These are phyloP conservation scores for Scaptodrosophila lebanonensis DNA, from an alignment of 1,140 invertebrate genomes.

Conservation along the genomic window DNA sequence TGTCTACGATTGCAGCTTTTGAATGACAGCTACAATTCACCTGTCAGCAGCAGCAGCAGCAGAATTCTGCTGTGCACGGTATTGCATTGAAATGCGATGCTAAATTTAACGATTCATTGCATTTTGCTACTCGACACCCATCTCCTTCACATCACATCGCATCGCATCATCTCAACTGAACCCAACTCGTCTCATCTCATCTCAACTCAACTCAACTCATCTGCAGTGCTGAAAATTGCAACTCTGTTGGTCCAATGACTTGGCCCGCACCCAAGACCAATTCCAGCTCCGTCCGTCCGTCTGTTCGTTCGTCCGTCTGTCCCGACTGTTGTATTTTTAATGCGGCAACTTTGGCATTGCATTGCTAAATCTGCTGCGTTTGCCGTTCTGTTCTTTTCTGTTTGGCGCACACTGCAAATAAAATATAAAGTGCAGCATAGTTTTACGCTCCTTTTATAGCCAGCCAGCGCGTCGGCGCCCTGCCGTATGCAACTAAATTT, in stretches of 20 bases:
- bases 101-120: slow-evolving; percentile 75
- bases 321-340: slow-evolving; percentile 65
- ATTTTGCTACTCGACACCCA: slow-evolving; percentile 50
- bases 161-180: slow-evolving; percentile 1
- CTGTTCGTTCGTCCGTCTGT: background rate
- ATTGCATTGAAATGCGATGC: slow-evolving; percentile 74
- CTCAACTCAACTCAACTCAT: background rate
- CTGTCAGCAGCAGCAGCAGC: slow-evolving; percentile 57
- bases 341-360: slow-evolving; percentile 67
- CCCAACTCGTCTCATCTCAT: background rate
- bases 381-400: background rate
- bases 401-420: slow-evolving; percentile 47
- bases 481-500: slow-evolving; percentile 66
- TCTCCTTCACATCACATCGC: too few relatives aligned
- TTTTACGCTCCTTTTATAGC: slow-evolving; percentile 53
- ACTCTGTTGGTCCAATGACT: slow-evolving; percentile 40
- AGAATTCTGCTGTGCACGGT: slow-evolving; percentile 53
- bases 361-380: slow-evolving; percentile 74
- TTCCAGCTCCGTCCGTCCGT: background rate
- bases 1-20: slow-evolving; percentile 29
- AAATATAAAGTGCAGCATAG: slow-evolving; percentile 66
- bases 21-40: slow-evolving; percentile 72
- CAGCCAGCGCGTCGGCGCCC: slow-evolving; percentile 7
- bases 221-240: slow-evolving; percentile 49
- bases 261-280: background rate